Conservation (phyloP, 2,888 invertebrate genomes). For the Thera britannica region DNA sequence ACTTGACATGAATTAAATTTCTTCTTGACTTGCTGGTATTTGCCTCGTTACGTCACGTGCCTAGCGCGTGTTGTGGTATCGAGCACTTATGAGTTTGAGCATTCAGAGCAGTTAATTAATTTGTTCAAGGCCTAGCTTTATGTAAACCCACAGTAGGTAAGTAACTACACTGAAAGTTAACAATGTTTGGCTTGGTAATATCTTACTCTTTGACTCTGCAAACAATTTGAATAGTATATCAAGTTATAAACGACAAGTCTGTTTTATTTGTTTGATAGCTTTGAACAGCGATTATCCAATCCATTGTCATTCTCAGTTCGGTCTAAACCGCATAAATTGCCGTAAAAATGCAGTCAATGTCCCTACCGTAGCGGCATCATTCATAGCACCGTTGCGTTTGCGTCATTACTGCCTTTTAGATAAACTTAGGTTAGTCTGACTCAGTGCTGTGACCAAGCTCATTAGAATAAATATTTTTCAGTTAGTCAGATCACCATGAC, state of each 20-base stretch:
- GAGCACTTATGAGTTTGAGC: conserved; percentile 24
- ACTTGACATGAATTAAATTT: conserved; percentile 39
- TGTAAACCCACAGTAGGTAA: conserved; percentile 3
- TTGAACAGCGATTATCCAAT: neutral
- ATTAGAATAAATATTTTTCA: conserved; percentile 15
- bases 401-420: conserved; percentile 36
- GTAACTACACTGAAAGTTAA: conserved; percentile 5
- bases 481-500: conserved; percentile 4
- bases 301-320: neutral
- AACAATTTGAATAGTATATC: neutral
- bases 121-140: conserved; percentile 13
- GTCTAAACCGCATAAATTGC: conserved; percentile 7
- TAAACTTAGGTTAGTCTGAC: conserved; percentile 24
- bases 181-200: conserved; percentile 4
- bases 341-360: conserved; percentile 28
- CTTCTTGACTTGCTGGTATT: conserved; percentile 22
- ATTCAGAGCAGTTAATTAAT: conserved; percentile 25
- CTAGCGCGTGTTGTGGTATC: conserved; percentile 17
- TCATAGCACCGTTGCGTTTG: conserved; percentile 27
- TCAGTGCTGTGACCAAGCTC: conserved; percentile 23
- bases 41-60: conserved; percentile 19
- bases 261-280: neutral
- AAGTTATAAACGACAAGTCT: neutral
- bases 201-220: neutral
- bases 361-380: conserved; percentile 20